Conservation (phyloP, 2,888 invertebrate genomes). For the Nezara viridula region DNA sequence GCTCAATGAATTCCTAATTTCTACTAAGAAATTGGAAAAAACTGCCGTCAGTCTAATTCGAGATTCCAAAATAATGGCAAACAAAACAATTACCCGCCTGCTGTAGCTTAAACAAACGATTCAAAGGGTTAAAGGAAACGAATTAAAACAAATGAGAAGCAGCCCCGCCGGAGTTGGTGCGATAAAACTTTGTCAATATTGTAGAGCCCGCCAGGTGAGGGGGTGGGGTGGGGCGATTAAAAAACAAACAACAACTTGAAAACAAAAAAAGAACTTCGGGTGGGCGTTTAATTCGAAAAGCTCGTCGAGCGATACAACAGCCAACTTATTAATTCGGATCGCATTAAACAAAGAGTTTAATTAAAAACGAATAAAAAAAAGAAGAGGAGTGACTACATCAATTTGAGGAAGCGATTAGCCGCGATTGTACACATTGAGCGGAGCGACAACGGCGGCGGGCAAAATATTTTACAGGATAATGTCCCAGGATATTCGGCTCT, state of each 20-base stretch:
- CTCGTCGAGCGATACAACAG: background rate
- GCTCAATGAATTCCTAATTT: too few species aligned
- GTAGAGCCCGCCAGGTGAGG: background rate
- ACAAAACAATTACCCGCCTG: background rate
- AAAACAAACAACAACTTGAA: slow-evolving; percentile 9
- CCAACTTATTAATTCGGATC: slow-evolving; percentile 19
- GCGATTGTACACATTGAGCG: background rate
- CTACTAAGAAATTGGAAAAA: too few species aligned
- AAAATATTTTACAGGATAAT: background rate
- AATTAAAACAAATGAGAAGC: slow-evolving; percentile 20
- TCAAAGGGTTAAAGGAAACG: background rate
- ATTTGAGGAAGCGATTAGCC: background rate
- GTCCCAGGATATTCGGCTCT: background rate
- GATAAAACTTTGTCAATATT: slow-evolving; percentile 26
- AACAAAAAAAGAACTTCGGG: background rate
- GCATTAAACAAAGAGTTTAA: slow-evolving; percentile 7
- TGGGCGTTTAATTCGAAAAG: background rate
- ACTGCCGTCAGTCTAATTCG: too few species aligned
- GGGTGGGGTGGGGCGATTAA: background rate
- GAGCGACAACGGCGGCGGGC: too few species aligned
- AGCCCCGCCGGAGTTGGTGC: background rate
- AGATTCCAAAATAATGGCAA: background rate
- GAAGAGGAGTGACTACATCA: background rate
- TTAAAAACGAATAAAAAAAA: background rate
- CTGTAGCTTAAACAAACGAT: background rate